Percentiles rank a stretch among this genome's conserved stretches.
These are phyloP conservation scores for Leontopithecus rosalia DNA, from an alignment of 2,797 vertebrate genomes.

Conservation along the genomic window DNA sequence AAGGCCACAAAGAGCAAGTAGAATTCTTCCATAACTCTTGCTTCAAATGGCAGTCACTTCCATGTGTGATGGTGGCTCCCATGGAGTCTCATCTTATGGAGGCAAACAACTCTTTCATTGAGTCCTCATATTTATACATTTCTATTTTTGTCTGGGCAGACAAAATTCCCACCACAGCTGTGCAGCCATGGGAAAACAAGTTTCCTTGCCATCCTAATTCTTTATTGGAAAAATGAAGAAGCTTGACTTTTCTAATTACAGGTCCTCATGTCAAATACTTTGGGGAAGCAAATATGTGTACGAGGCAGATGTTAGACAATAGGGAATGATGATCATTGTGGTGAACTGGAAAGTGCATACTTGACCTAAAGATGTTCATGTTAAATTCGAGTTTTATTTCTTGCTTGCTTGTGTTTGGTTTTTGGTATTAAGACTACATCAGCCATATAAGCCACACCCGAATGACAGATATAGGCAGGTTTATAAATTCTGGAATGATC, in stretches of 20 bases:
- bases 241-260: not conserved
- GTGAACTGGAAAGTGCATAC: not conserved
- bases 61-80: not conserved
- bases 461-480: not conserved
- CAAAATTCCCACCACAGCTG: not conserved
- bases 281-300: not conserved
- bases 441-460: not conserved
- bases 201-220: not conserved
- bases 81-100: not conserved
- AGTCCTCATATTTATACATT: not conserved
- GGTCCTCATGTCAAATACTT: not conserved
- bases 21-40: not conserved
- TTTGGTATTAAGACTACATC: not conserved
- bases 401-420: not conserved
- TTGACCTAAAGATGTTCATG: not conserved
- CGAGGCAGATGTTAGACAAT: not conserved
- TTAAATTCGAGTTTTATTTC: not conserved
- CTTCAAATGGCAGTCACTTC: not conserved
- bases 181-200: not conserved
- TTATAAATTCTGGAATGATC: not conserved
- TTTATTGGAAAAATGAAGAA: constrained; percentile 27
- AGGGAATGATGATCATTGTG: not conserved
- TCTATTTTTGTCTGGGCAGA: not conserved
- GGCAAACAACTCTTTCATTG: not conserved
- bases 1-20: not conserved